A percentile compares a stretch with the other conserved stretches of the same genome.
phyloP scores from a whole-genome alignment of 2,888 invertebrate species.

The Bugula neritina region DNA sequence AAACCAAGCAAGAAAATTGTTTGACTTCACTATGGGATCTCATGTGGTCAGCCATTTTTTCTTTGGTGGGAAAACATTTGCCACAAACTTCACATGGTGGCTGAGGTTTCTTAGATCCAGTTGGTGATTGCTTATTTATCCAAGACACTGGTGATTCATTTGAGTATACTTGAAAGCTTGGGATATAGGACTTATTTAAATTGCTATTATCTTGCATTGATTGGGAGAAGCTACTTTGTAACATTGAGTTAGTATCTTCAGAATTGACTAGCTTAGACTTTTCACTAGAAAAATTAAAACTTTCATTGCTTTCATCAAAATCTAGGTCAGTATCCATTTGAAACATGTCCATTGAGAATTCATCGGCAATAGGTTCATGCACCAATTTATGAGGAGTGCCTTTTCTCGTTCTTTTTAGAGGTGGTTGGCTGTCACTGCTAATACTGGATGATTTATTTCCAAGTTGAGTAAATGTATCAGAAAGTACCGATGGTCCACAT shows the following conservation, averaged over 20 bases:
- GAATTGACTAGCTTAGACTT: too few species aligned
- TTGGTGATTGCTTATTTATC: conserved; percentile 1
- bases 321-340: neutral
- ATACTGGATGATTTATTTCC: neutral
- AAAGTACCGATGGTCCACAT: neutral
- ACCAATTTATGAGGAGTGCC: conserved; percentile 21
- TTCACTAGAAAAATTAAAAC: neutral
- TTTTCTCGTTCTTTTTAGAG: conserved; percentile 8
- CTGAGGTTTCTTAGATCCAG: neutral
- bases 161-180: neutral
- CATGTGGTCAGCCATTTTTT: conserved; percentile 27
- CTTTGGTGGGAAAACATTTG: conserved; percentile 4
- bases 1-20: conserved; percentile 20
- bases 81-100: conserved; percentile 16
- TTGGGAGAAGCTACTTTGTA: neutral
- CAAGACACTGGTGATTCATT: neutral
- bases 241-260: neutral
- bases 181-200: conserved; percentile 10
- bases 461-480: neutral
- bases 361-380: neutral
- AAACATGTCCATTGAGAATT: neutral
- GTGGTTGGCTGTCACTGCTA: neutral
- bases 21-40: conserved; percentile 22
- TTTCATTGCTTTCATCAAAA: neutral
- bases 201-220: neutral